These are phyloP conservation scores for Microtus oregoni DNA, from an alignment of 2,113 vertebrate species.

Conservation along the genomic window DNA sequence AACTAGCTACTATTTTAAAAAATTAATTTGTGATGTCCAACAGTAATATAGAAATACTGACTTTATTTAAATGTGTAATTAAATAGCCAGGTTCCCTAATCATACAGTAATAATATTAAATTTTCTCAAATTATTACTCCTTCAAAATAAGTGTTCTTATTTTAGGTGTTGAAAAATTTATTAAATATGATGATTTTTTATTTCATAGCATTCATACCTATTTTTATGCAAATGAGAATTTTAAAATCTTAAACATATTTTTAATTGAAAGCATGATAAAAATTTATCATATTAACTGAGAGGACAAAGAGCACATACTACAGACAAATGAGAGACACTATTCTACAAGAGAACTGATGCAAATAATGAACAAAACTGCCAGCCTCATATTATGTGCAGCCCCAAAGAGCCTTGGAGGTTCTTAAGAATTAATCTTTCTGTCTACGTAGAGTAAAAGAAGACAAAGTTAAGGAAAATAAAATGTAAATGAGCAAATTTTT, in stretches of 20 bases:
- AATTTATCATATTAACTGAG: slow-evolving; percentile 82
- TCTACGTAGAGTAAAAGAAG: slow-evolving; percentile 83
- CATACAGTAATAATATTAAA: not conserved
- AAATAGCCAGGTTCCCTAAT: slow-evolving; percentile 1
- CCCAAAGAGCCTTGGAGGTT: slow-evolving; percentile 77
- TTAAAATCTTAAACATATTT: slow-evolving; percentile 57
- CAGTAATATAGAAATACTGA: not conserved
- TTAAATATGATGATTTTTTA: slow-evolving; percentile 57
- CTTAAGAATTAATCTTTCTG: slow-evolving; percentile 83
- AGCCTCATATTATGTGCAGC: slow-evolving; percentile 81
- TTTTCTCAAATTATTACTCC: slow-evolving; percentile 27
- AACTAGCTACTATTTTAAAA: not conserved
- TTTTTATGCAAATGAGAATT: slow-evolving; percentile 64
- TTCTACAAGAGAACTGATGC: slow-evolving; percentile 70
- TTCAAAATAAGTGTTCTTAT: slow-evolving; percentile 62
- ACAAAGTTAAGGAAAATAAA: slow-evolving; percentile 78
- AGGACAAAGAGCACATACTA: slow-evolving; percentile 65
- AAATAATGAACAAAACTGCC: slow-evolving; percentile 80
- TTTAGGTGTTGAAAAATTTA: slow-evolving; percentile 71
- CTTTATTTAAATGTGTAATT: slow-evolving; percentile 45
- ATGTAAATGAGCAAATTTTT: slow-evolving; percentile 78
- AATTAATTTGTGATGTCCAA: not conserved
- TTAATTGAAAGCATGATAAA: slow-evolving; percentile 75
- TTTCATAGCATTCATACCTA: slow-evolving; percentile 71
- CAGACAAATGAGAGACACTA: slow-evolving; percentile 76